These are phyloP conservation scores for Ginglymostoma cirratum DNA, from an alignment of 2,113 vertebrate species.

Conservation along the genomic window DNA sequence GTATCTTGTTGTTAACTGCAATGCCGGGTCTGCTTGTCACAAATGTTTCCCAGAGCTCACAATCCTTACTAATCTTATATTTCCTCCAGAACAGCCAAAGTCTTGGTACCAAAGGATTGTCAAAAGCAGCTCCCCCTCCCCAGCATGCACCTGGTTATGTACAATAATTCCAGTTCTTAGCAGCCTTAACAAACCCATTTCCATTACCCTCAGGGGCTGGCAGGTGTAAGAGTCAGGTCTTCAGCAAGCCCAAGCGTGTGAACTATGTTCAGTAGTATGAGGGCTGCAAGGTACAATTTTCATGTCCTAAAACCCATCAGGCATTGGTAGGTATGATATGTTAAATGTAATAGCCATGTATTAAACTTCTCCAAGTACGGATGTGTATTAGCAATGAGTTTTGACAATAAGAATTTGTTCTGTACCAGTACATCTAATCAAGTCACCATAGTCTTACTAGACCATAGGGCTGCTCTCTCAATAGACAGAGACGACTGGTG, in stretches of 20 bases:
- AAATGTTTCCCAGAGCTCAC: conserved; percentile 18
- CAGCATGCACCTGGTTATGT: background rate
- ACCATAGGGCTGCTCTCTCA: too few relatives aligned
- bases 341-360: background rate
- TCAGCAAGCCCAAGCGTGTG: background rate
- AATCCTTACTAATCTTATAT: background rate
- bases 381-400: background rate
- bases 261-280: background rate
- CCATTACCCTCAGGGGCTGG: background rate
- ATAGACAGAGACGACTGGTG: too few relatives aligned
- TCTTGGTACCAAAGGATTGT: background rate
- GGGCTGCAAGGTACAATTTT: background rate
- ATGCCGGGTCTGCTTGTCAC: background rate
- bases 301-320: background rate
- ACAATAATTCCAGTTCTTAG: background rate
- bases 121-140: background rate
- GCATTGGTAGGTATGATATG: background rate
- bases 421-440: background rate
- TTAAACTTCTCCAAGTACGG: background rate
- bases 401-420: background rate
- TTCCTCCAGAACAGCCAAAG: background rate
- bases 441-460: too few relatives aligned
- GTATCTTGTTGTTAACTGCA: background rate
- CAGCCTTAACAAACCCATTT: background rate
- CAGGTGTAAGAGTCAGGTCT: background rate